These are phyloP conservation scores for Garrulus glandarius DNA, from an alignment of 2,797 vertebrate species.

Conservation along the genomic window DNA sequence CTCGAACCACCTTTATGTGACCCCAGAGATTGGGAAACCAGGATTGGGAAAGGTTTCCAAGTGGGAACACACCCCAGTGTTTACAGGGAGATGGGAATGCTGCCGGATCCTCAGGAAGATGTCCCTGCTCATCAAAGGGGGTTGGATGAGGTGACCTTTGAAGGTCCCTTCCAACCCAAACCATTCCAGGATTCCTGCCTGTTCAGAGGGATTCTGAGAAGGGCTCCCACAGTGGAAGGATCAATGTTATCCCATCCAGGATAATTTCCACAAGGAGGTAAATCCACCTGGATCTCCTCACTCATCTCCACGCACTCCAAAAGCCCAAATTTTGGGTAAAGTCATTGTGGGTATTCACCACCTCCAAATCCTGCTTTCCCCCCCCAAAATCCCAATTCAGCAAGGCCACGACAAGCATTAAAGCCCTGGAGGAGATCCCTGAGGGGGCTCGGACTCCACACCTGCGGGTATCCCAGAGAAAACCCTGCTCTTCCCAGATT, in stretches of 20 bases:
- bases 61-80: not conserved
- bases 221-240: fast-evolving
- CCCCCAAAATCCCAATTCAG: not conserved
- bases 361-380: not conserved
- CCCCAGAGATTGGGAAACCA: not conserved
- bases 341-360: not conserved
- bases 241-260: fast-evolving
- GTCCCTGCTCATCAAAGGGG: not conserved
- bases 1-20: not conserved
- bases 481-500: not conserved
- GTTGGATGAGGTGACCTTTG: not conserved
- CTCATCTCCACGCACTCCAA: fast-evolving
- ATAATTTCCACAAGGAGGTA: fast-evolving
- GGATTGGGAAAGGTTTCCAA: not conserved
- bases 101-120: not conserved
- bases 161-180: not conserved
- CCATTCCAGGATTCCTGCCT: not conserved
- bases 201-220: not conserved
- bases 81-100: not conserved
- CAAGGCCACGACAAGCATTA: fast-evolving
- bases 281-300: not conserved
- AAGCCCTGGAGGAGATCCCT: not conserved
- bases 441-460: not conserved
- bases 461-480: not conserved
- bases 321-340: not conserved